Base-by-base conservation (phyloP, 2,113 vertebrate species). In the Tursiops truncatus region DNA sequence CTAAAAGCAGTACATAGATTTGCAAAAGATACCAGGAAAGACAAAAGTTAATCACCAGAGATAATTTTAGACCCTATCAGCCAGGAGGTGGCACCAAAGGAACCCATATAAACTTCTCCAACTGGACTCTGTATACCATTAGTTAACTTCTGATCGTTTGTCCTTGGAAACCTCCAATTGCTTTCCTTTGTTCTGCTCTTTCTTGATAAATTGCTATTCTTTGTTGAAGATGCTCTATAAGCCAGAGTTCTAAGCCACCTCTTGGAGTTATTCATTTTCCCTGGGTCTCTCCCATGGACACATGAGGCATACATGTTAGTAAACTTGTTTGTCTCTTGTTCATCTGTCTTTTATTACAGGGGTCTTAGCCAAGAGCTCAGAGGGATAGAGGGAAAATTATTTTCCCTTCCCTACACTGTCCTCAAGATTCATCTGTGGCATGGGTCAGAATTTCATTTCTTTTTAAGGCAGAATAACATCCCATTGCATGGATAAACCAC, bases 131-230 rank as follows among this genome's bases (percentile, higher is more conserved):
- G 10, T 68, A 25, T 56, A 15, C 74, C 20, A 0, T 68, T 38
- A 79, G 33, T 11, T 25, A 17, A 4, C 38, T 18, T 79, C 11
- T 8, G 18, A 26, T 8, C 26, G 36, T 44, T 41, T 25, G 20
- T 5, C 8, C 26, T 58, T 41, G 47, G 47, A 18, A 41, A 25
- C 47, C 89, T 38, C 23, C 65, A 33, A 23, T 8, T 2, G 14
- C 9, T 5, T 41, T 70, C 18, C 3, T 33, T 25, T 41, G 2
- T 36, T 33, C 10, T 0, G 0, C 11, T 36, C 14, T 80, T 41
- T 91, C n/a, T 56, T 14, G 25, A 10, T 1, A 10, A 18, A 5
- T 15, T 33, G 15, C n/a, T 58, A 0, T 58, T 44, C 26, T 81
- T 44, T 58, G 50, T 14, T 91, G 28, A 58, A 58, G 28, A 44